Evolutionary conservation across 1,140 invertebrate genomes (phyloP), one percentile per base, ranked within the genome.

Genomic region (Pogonomyrmex californicus): DNA sequence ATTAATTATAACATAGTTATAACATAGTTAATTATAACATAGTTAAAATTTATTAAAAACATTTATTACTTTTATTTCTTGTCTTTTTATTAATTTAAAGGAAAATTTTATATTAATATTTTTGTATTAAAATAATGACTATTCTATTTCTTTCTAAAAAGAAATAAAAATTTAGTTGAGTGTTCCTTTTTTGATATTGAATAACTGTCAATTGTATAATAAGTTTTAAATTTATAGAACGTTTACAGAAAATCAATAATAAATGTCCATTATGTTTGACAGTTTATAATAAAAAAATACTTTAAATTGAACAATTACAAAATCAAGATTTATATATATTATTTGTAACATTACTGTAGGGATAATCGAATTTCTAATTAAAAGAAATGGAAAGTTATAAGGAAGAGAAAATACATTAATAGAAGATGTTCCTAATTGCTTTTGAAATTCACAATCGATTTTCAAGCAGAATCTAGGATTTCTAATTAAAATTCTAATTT

Each of bases 21-120:
- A n/a, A n/a, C n/a, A n/a, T n/a, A n/a, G n/a, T n/a, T 30, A 65
- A 65, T 63, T 63, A 62, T 14, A 60, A 33, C 23, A 23, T 60
- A 0, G 23, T 23, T 23, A 60, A 60, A 60, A 60, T 60, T 60
- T 9, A 33, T 33, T 30, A 6, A 33, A 4, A 10, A 33, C 58
- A 33, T 4, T 3, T 14, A 60, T 12, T 1, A 1, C 12, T 60
- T 60, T 17, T 51, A 60, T 33, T 62, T 62, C 0, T 17, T 0
- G 4, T 62, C 4, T 36, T 60, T 56, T 33, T 36, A 36, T 62
- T 14, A 62, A 33, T 60, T 60, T 60, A 6, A 12, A 12, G 14
- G 4, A 60, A 44, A 4, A 44, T 7, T 44, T 3, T 58, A 58
- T 58, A 58, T 1, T 7, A 1, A 58, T 58, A 58, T 30, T 30